Evolutionary conservation across 1,140 invertebrate species (phyloP).

Genomic region (Mercenaria mercenaria): DNA sequence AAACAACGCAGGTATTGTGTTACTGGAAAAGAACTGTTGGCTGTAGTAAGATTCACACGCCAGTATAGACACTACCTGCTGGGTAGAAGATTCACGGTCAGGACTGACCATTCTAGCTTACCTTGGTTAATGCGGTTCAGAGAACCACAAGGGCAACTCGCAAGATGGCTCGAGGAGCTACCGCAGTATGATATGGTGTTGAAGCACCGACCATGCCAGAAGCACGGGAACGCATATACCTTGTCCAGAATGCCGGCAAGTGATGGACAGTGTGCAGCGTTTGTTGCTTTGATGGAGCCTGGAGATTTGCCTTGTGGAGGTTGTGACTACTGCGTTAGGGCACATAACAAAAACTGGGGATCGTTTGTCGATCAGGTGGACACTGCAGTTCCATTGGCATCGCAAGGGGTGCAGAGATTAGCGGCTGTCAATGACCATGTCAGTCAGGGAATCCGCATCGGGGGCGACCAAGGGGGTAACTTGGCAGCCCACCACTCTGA

Average conservation of each 20-base stretch:
- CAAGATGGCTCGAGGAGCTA: slow-evolving; percentile 43
- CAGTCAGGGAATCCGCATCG: background rate
- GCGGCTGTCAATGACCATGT: background rate
- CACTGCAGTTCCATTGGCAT: background rate
- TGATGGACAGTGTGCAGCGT: background rate
- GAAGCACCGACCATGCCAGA: background rate
- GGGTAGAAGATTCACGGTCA: background rate
- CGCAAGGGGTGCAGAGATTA: background rate
- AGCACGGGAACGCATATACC: background rate
- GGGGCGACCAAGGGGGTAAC: background rate
- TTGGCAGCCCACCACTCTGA: background rate
- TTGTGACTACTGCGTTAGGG: background rate
- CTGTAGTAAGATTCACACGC: slow-evolving; percentile 39
- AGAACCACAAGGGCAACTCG: slow-evolving; percentile 27
- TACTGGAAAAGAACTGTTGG: slow-evolving; percentile 55
- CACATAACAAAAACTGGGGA: background rate
- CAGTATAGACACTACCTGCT: slow-evolving; percentile 50
- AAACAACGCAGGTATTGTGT: slow-evolving; percentile 18
- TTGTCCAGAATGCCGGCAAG: slow-evolving; percentile 4
- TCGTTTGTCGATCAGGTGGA: background rate
- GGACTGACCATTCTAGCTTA: slow-evolving; percentile 51
- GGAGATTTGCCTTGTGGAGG: slow-evolving; percentile 28
- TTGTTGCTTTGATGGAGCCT: background rate
- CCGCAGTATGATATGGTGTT: slow-evolving; percentile 32
- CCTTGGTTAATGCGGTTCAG: slow-evolving; percentile 33